These are phyloP conservation scores for Macrosiphum euphorbiae DNA, from an alignment of 2,888 invertebrate species.

Conservation along the genomic window DNA sequence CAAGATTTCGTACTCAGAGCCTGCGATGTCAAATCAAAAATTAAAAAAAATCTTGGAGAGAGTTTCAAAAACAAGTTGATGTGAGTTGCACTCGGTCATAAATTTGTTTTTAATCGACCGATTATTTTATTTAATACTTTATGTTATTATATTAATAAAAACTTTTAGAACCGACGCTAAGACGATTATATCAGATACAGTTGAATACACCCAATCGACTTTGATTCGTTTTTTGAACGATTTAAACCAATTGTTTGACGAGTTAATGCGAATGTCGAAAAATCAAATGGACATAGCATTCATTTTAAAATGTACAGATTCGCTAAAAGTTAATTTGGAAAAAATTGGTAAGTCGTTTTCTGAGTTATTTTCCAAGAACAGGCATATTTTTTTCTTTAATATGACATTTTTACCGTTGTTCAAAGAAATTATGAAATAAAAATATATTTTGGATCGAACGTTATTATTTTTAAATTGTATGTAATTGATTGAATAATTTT, in stretches of 20 bases:
- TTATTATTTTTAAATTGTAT: not conserved
- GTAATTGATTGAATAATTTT: not conserved
- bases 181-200: not conserved
- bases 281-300: not conserved
- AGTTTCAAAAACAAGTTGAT: not conserved
- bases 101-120: not conserved
- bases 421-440: not conserved
- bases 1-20: slow-evolving; percentile 1
- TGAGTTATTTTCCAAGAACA: not conserved
- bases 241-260: not conserved
- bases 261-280: not conserved
- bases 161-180: not conserved
- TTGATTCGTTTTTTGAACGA: not conserved
- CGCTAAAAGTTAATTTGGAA: not conserved
- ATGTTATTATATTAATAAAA: not conserved
- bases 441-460: not conserved
- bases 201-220: not conserved
- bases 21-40: not conserved
- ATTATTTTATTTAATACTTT: not conserved
- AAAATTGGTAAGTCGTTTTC: not conserved
- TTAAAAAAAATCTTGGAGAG: not conserved
- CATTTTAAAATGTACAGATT: not conserved
- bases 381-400: not conserved
- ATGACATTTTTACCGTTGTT: not conserved
- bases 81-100: not conserved